phyloP scores from a whole-genome alignment of 2,888 invertebrate genomes.

The Caenorhabditis sp. region DNA sequence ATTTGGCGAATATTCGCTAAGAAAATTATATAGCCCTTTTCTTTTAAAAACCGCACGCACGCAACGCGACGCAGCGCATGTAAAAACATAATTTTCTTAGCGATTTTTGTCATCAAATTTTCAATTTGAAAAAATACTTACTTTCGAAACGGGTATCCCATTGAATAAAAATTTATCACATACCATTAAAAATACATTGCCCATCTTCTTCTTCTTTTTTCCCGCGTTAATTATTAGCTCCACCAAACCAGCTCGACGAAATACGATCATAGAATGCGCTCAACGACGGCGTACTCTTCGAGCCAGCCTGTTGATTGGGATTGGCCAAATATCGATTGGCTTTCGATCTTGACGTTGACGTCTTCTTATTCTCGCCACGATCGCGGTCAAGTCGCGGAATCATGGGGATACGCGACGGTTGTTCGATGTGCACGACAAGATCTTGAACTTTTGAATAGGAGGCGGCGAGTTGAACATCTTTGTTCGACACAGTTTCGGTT shows the following conservation, averaged over 20 bases:
- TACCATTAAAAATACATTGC: background rate
- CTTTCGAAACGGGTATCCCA: background rate
- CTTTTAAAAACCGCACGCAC: too few relatives aligned
- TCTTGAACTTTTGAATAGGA: slow-evolving; percentile 38
- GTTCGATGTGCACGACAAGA: slow-evolving; percentile 39
- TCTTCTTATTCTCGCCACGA: slow-evolving; percentile 26
- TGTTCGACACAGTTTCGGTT: slow-evolving; percentile 37
- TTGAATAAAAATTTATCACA: background rate
- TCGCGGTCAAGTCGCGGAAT: slow-evolving; percentile 42
- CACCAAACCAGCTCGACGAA: slow-evolving; percentile 52
- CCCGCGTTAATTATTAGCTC: slow-evolving; percentile 17
- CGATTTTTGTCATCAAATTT: too few relatives aligned
- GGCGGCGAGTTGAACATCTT: slow-evolving; percentile 38
- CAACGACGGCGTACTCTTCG: slow-evolving; percentile 39
- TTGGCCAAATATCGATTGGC: slow-evolving; percentile 49
- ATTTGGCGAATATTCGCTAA: too few relatives aligned
- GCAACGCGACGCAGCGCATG: too few relatives aligned
- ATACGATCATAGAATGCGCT: slow-evolving; percentile 52
- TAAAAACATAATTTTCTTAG: too few relatives aligned
- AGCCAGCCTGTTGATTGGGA: slow-evolving; percentile 35
- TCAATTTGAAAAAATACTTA: too few relatives aligned
- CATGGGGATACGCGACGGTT: slow-evolving; percentile 41
- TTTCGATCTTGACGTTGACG: slow-evolving; percentile 24
- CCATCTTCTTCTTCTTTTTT: background rate
- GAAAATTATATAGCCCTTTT: too few relatives aligned